A percentile compares a stretch with the other conserved stretches of the same genome.
Evolutionary conservation across 2,797 vertebrate genomes (phyloP).

Genomic region (Sternarchorhynchus goeldii): DNA sequence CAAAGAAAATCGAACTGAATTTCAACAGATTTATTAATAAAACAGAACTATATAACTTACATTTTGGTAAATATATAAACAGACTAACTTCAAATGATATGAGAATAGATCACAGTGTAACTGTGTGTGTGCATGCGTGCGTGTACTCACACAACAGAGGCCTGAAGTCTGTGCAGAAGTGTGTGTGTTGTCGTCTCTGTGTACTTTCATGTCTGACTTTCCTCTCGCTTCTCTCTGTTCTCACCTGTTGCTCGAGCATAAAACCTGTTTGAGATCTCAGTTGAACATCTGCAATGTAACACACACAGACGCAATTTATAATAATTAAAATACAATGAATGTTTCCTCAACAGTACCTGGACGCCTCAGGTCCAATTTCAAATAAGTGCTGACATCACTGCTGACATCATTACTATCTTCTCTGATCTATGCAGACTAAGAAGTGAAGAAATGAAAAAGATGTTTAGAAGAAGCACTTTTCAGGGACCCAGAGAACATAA

Average conservation of each 20-base stretch:
- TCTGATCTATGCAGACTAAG: too few relatives aligned
- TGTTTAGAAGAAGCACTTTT: too few relatives aligned
- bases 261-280: slow-evolving; percentile 9
- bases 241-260: slow-evolving; percentile 3
- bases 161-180: slow-evolving; percentile 23
- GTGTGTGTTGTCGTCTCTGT: slow-evolving; percentile 14
- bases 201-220: slow-evolving; percentile 14
- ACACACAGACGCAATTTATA: neutral
- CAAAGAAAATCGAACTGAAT: too few relatives aligned
- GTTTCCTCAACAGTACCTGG: too few relatives aligned
- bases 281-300: slow-evolving; percentile 13
- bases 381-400: too few relatives aligned
- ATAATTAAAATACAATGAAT: neutral
- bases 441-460: too few relatives aligned
- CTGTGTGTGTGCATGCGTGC: neutral
- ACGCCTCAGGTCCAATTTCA: too few relatives aligned
- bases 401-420: too few relatives aligned
- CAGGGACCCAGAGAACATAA: too few relatives aligned
- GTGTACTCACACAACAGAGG: slow-evolving; percentile 14
- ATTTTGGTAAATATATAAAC: neutral
- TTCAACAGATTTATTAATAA: too few relatives aligned
- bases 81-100: neutral
- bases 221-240: neutral
- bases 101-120: neutral
- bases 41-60: too few relatives aligned